phyloP scores from a whole-genome alignment of 2,113 vertebrate genomes.

The Eurystomus gularis region DNA sequence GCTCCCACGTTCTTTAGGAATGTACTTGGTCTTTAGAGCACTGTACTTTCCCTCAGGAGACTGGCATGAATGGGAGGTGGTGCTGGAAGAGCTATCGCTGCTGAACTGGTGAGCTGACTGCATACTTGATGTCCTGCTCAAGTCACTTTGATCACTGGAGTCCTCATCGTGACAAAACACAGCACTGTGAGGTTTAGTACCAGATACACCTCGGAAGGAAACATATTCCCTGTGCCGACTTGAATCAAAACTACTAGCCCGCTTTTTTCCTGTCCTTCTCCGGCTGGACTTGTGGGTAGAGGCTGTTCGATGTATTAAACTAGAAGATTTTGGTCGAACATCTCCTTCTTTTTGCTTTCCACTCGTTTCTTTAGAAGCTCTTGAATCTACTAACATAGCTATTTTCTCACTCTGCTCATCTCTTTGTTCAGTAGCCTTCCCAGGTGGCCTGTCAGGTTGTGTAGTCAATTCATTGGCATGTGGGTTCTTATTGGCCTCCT shows the following conservation, averaged over 20 bases:
- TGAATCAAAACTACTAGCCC: slow-evolving; percentile 97
- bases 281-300: slow-evolving; percentile 81
- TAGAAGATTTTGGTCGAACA: slow-evolving; percentile 80
- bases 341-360: slow-evolving; percentile 81
- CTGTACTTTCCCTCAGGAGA: slow-evolving; percentile 87
- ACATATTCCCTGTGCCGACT: slow-evolving; percentile 91
- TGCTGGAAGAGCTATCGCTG: slow-evolving; percentile 94
- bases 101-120: slow-evolving; percentile 90
- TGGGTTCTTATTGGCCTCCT: slow-evolving; percentile 96
- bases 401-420: slow-evolving; percentile 73
- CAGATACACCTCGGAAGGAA: slow-evolving; percentile 82
- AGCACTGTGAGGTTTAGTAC: slow-evolving; percentile 88
- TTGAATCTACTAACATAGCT: slow-evolving; percentile 61
- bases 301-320: slow-evolving; percentile 82
- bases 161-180: slow-evolving; percentile 90
- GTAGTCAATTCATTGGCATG: slow-evolving; percentile 91
- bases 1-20: slow-evolving; percentile 70
- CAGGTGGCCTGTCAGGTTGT: slow-evolving; percentile 65
- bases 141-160: slow-evolving; percentile 95
- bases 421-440: slow-evolving; percentile 61
- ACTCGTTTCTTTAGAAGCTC: slow-evolving; percentile 70
- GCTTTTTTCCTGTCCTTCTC: slow-evolving; percentile 89
- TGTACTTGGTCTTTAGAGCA: slow-evolving; percentile 85
- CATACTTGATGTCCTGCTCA: slow-evolving; percentile 92
- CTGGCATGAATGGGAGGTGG: slow-evolving; percentile 89